Evolutionary conservation across 2,888 invertebrate species (phyloP).

Genomic region (Heliconius aoede): DNA sequence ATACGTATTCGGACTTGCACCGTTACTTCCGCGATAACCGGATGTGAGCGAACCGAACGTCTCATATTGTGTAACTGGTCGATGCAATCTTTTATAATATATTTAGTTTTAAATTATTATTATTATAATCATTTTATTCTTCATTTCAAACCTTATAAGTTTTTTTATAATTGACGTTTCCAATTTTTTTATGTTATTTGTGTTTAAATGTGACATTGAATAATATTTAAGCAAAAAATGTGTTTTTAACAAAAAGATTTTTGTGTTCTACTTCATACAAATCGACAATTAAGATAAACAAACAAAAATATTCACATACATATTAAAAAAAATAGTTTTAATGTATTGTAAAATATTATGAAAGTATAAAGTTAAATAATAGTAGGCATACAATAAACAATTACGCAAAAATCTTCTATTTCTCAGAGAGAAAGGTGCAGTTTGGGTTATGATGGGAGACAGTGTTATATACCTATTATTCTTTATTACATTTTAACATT

Average conservation of each 20-base stretch:
- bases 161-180: not conserved
- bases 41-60: conserved; percentile 51
- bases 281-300: not conserved
- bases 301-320: conserved; percentile 1
- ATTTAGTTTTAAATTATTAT: not conserved
- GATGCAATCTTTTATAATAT: conserved; percentile 15
- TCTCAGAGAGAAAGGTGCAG: conserved; percentile 40
- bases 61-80: conserved; percentile 35
- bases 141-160: not conserved
- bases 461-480: conserved; percentile 33
- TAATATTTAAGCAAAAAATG: no score
- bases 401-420: conserved; percentile 31
- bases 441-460: conserved; percentile 24
- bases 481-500: conserved; percentile 34
- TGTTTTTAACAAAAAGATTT: no score
- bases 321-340: not conserved
- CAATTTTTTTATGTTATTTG: not conserved
- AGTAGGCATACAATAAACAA: conserved; percentile 29
- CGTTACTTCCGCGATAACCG: conserved; percentile 71
- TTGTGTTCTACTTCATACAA: no score
- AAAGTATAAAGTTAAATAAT: conserved; percentile 24
- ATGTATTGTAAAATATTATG: conserved; percentile 3
- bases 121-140: not conserved
- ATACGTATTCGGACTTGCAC: conserved; percentile 63
- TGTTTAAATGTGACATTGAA: no score